Percentiles rank a stretch among this genome's conserved stretches.
Conservation (phyloP, 37 sponge, comb jelly and placozoan genomes). For the Axinella damicornis region DNA sequence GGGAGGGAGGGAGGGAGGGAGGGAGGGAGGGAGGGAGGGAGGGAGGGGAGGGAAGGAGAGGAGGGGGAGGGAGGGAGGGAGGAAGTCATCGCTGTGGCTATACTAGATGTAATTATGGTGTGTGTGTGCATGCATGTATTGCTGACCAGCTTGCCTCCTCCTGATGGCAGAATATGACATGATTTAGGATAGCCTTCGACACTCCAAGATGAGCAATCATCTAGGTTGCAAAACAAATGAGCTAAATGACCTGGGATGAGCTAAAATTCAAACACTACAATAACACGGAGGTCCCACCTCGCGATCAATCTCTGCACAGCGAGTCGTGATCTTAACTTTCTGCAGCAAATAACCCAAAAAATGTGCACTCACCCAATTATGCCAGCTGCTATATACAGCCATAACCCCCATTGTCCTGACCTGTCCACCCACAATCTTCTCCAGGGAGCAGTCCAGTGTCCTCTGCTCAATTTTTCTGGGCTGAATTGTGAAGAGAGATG, state of each 20-base stretch:
- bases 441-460: constrained; percentile 89
- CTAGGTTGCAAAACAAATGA: constrained; percentile 13
- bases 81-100: too few relatives aligned
- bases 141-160: constrained; percentile 94
- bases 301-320: constrained; percentile 88
- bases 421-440: constrained; percentile 62
- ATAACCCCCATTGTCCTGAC: too few relatives aligned
- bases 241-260: background rate
- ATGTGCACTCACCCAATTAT: too few relatives aligned
- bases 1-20: too few relatives aligned
- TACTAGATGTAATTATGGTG: too few relatives aligned
- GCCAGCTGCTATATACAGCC: too few relatives aligned
- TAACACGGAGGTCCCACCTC: constrained; percentile 58
- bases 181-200: constrained; percentile 89
- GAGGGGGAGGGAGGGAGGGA: too few relatives aligned
- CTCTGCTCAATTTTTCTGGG: constrained; percentile 73
- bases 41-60: too few relatives aligned
- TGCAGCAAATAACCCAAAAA: constrained; percentile 12
- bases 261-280: background rate
- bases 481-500: constrained; percentile 7
- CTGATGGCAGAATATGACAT: constrained; percentile 99
- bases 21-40: too few relatives aligned
- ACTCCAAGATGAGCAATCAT: constrained; percentile 93
- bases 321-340: constrained; percentile 77
- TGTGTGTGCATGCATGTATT: too few relatives aligned